Evolutionary conservation across 1,140 invertebrate species (phyloP), one percentile per base, ranked within the genome.

Genomic region (Neodiprion pinetum): DNA sequence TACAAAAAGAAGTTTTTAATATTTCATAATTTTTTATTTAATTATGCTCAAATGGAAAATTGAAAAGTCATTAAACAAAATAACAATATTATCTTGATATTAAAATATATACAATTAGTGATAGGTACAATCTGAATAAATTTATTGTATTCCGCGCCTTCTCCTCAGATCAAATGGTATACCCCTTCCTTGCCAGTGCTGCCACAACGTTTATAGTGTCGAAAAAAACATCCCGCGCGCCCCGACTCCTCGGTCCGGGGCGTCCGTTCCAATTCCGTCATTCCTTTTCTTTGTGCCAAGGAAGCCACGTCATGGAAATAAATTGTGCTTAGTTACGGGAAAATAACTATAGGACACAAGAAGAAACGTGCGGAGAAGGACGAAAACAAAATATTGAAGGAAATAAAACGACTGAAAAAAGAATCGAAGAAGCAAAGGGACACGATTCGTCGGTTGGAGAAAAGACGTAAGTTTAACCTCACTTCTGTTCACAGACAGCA

Each of bases 141-240:
- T 21, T 21, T 21, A 21, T 21, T 21, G 17, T 21, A 21, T 21
- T 21, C 17, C 17, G 17, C 17, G 17, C 17, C 0, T 21, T 21
- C 1, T 53, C 1, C 50, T 53, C 50, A 76, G 72, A 74, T 76
- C 75, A 76, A 72, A 70, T 28, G 21, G 72, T 74, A 76, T 21
- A 21, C 17, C 17, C 17, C 17, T 21, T 21, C 17, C 17, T 21
- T 21, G 17, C 17, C 17, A 21, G 17, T 21, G 17, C 17, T 21
- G 17, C 17, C 17, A 21, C 17, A 21, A 21, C 17, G 17, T 21
- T 21, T 21, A 21, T 21, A 21, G 17, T 21, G 17, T 0, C 17
- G 17, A 21, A 21, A 21, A 21, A 21, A 21, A 21, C 17, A 21
- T 21, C 17, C 17, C 17, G 0, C 17, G 17, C 17, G 17, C 17